Evolutionary conservation across 2,797 vertebrate species (phyloP).

Genomic region (Meda fulgida): DNA sequence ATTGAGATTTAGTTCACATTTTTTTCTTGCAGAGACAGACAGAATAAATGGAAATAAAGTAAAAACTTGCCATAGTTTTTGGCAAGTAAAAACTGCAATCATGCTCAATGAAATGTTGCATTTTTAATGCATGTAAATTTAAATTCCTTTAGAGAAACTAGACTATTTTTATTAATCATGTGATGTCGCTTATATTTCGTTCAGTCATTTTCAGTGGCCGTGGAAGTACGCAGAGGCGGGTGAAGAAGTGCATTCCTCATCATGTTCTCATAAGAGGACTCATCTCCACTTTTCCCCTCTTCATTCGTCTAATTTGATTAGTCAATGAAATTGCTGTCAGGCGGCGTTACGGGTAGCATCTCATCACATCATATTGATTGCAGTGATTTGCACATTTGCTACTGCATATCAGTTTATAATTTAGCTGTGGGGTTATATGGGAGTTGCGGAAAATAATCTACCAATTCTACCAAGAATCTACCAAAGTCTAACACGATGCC

Average conservation of each 20-base stretch:
- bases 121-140: slow-evolving; percentile 30
- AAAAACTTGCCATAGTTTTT: background rate
- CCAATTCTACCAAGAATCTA: background rate
- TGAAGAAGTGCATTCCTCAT: slow-evolving; percentile 51
- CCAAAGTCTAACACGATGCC: background rate
- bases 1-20: background rate
- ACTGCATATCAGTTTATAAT: slow-evolving; percentile 27
- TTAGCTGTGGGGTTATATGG: background rate
- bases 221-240: slow-evolving; percentile 33
- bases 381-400: slow-evolving; percentile 31
- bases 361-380: slow-evolving; percentile 51
- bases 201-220: slow-evolving; percentile 31
- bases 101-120: slow-evolving; percentile 7
- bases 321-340: slow-evolving; percentile 55
- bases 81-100: slow-evolving; percentile 2
- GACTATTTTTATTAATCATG: slow-evolving; percentile 34
- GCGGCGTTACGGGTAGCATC: slow-evolving; percentile 48
- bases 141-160: slow-evolving; percentile 29
- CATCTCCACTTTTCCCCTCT: slow-evolving; percentile 49
- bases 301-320: slow-evolving; percentile 58
- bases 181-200: slow-evolving; percentile 31
- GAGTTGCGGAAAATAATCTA: background rate
- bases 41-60: background rate
- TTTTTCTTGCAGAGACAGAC: background rate
- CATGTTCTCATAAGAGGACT: slow-evolving; percentile 41